Base-by-base conservation (phyloP, 2,113 vertebrate species). In the Gopherus evgoodei region DNA sequence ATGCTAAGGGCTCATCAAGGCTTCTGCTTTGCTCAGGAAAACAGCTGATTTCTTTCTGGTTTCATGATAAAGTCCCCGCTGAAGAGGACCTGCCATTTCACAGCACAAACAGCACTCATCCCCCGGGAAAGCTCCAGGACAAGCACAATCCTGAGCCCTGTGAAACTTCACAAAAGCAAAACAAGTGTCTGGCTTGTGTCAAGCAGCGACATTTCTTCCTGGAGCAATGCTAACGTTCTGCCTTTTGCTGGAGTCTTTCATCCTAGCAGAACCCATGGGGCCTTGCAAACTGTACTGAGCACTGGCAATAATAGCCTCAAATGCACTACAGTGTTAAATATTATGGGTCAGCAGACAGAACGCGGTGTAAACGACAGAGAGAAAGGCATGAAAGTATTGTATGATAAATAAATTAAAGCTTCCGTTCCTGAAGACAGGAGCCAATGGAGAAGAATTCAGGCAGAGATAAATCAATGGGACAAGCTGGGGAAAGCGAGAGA, bases 161-260 rank as follows among this genome's bases (percentile, higher is more conserved):
- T 2, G 31, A 72, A 82, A 27, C 75, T 27, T 2, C 1, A 0
- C 7, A n/a, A 31, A 50, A 44, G 50, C 8, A 42, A 47, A 72
- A 85, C 44, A 16, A 69, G 75, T 44, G 19, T 4, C 13, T 2
- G 52, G 7, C 53, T 54, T 54, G 53, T 54, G 52, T 31, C 38
- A 44, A 62, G 14, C 59, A 16, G 42, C 1, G 0, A 0, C 0
- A 17, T 0, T 0, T 56, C 31, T 62, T 29, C n/a, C 0, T 0
- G 53, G 31, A 69, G 59, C 3, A 0, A 22, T 38, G 57, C 29
- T 1, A 10, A 11, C 0, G 2, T 0, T 5, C 1, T 0, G 35
- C 0, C 2, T 31, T 2, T 9, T 9, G 17, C 44, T 0, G 0
- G 25, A 11, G 10, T 4, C 83, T 17, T 35, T 1, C 11, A 5